Conservation (phyloP, 2,888 invertebrate species). For the Nomada ruficornis region DNA sequence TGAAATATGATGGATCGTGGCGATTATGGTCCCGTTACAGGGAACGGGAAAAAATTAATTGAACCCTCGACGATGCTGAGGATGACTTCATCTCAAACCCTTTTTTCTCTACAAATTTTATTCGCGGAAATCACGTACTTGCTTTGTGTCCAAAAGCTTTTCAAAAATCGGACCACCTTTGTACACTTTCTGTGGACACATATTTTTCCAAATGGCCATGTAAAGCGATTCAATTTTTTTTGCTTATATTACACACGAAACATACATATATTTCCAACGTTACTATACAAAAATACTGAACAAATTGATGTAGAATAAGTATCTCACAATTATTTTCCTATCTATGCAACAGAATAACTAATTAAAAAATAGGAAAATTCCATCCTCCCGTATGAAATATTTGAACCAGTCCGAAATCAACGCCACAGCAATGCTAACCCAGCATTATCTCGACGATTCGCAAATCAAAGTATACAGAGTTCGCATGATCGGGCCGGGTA, state of each 20-base stretch:
- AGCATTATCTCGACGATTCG: not conserved
- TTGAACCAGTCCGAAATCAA: not conserved
- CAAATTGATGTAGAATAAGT: too few relatives aligned
- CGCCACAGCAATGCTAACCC: too few relatives aligned
- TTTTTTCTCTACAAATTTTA: not conserved
- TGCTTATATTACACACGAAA: too few relatives aligned
- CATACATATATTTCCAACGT: too few relatives aligned
- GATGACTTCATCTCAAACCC: not conserved
- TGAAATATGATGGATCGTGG: constrained; percentile 45
- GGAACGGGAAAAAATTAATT: constrained; percentile 22
- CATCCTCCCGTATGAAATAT: too few relatives aligned
- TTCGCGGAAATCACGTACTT: not conserved
- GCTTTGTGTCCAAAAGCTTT: not conserved
- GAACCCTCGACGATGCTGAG: not conserved
- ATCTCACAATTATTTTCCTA: too few relatives aligned
- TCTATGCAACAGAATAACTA: too few relatives aligned
- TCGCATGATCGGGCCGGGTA: constrained; percentile 4
- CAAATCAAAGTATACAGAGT: not conserved
- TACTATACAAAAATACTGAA: too few relatives aligned
- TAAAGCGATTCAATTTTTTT: too few relatives aligned
- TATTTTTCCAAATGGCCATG: too few relatives aligned
- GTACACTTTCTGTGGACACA: too few relatives aligned
- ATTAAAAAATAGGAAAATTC: too few relatives aligned
- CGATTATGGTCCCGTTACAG: constrained; percentile 23
- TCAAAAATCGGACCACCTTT: not conserved